phyloP scores from a whole-genome alignment of 1,140 invertebrate species.

The Heliothis virescens region DNA sequence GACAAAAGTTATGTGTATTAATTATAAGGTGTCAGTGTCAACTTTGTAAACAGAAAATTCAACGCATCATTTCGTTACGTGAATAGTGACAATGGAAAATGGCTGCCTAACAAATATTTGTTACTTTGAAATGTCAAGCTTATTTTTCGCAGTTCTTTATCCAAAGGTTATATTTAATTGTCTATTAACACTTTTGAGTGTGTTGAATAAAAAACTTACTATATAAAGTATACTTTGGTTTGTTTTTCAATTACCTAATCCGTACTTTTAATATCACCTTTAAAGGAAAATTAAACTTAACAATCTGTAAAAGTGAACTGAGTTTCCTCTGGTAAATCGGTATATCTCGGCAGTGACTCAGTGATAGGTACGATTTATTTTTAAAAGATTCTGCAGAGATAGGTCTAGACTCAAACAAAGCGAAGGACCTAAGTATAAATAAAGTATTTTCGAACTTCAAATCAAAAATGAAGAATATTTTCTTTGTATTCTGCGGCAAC shows the following conservation, averaged over 20 bases:
- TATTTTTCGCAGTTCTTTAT: too few relatives aligned
- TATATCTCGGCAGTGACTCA: neutral
- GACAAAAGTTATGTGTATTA: too few relatives aligned
- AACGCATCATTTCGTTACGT: too few relatives aligned
- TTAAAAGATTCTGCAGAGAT: constrained; percentile 22
- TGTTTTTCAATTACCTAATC: neutral
- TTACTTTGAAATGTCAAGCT: too few relatives aligned
- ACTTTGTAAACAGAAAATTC: too few relatives aligned
- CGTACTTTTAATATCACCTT: neutral
- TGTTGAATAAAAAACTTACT: too few relatives aligned
- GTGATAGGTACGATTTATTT: constrained; percentile 9
- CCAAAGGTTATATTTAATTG: too few relatives aligned
- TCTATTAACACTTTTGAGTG: too few relatives aligned
- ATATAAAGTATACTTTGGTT: neutral
- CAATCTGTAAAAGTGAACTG: neutral
- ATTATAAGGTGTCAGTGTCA: too few relatives aligned
- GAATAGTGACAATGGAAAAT: too few relatives aligned
- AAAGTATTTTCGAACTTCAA: too few relatives aligned
- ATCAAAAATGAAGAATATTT: constrained; percentile 8
- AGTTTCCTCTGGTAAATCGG: neutral
- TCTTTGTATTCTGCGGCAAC: neutral
- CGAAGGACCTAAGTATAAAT: neutral
- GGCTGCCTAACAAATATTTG: too few relatives aligned
- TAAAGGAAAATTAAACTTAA: neutral
- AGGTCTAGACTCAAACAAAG: constrained; percentile 5